A percentile compares a stretch with the other conserved stretches of the same genome.
These are phyloP conservation scores for Candidula unifasciata DNA, from an alignment of 2,888 invertebrate genomes.

Conservation along the genomic window DNA sequence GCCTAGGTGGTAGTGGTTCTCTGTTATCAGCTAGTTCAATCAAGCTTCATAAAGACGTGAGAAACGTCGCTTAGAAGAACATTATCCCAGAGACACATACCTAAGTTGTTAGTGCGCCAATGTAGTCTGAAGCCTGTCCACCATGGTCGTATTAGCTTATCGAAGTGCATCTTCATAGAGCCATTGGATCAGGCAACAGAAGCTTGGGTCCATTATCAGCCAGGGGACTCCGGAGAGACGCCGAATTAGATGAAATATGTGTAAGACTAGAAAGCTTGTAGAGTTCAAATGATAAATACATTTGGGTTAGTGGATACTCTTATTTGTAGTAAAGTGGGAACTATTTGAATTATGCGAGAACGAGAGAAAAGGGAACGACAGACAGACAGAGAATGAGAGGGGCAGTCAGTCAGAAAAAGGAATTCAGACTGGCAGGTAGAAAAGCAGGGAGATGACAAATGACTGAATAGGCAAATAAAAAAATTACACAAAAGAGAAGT, in stretches of 20 bases:
- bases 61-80: conserved; percentile 3
- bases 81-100: neutral
- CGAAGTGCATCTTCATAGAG: conserved; percentile 43
- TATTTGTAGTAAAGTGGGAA: neutral
- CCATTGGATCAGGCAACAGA: conserved; percentile 28
- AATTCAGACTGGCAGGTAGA: neutral
- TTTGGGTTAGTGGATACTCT: neutral
- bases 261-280: conserved; percentile 1
- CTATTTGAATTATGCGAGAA: neutral
- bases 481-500: no score
- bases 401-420: neutral
- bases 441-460: neutral
- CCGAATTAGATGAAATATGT: neutral
- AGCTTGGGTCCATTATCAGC: conserved; percentile 22
- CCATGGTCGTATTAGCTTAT: conserved; percentile 31
- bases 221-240: conserved; percentile 10
- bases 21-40: neutral
- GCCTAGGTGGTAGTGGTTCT: neutral
- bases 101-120: neutral
- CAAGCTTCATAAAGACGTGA: conserved; percentile 21
- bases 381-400: conserved; percentile 9
- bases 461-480: no score
- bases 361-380: neutral
- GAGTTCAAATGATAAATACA: neutral
- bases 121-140: conserved; percentile 11